A percentile compares a stretch with the other conserved stretches of the same genome.
These are phyloP conservation scores for Fundulus diaphanus DNA, from an alignment of 2,797 vertebrate species.

Conservation along the genomic window DNA sequence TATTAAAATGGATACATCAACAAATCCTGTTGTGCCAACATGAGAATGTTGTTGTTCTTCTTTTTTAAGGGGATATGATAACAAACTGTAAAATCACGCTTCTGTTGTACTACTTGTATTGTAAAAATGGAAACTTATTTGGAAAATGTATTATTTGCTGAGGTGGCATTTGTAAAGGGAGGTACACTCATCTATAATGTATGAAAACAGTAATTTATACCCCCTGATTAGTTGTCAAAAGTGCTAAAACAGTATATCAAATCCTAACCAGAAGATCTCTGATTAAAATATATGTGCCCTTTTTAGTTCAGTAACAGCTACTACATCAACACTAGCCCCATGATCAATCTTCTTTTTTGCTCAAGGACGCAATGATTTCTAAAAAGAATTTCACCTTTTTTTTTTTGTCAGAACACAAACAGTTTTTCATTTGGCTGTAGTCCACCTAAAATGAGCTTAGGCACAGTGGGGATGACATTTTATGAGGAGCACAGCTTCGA, in stretches of 20 bases:
- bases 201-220: neutral
- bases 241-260: neutral
- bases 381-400: neutral
- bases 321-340: neutral
- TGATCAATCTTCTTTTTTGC: neutral
- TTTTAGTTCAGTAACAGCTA: neutral
- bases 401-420: neutral
- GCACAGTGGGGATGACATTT: conserved; percentile 7
- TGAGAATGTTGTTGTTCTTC: neutral
- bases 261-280: neutral
- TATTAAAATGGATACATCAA: too few relatives aligned
- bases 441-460: neutral
- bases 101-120: neutral
- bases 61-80: neutral
- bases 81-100: neutral
- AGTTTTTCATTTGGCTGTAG: neutral
- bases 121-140: neutral
- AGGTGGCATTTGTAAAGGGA: neutral
- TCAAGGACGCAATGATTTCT: neutral
- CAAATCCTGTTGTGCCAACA: too few relatives aligned
- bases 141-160: neutral
- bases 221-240: neutral
- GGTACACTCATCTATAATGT: neutral
- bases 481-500: neutral
- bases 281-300: neutral